Evolutionary conservation across 35 echinoderm and acorn worm genomes (phyloP), one percentile per base, ranked within the genome.

Genomic region (Heliocidaris erythrogramma): DNA sequence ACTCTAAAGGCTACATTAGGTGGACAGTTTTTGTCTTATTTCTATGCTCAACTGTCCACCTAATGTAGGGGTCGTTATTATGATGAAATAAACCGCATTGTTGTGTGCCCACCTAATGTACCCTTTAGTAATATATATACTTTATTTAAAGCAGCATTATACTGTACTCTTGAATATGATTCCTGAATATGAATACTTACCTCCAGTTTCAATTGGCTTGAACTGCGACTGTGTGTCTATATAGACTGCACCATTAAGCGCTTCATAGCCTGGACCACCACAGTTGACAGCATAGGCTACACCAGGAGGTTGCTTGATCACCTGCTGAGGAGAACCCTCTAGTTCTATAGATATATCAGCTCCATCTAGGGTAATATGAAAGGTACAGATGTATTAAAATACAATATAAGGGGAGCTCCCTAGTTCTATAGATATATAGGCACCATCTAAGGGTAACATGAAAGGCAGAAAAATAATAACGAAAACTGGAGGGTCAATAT

Each of bases 281-380:
- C 90, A 87, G 92, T 98, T 98, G 50, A 98, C 49, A 17, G 97
- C 97, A 94, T 95, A 97, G 10, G 92, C 90, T 9, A 98, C 97
- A 8, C 97, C 97, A 29, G 95, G 85, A 13, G 97, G 97, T 86
- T 98, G 96, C 31, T 88, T 94, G 53, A 96, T 85, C 30, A 96
- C 89, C 10, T 86, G 59, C 48, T 89, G 59, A 31, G 97, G 97
- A n/a, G 97, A 98, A 88, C 96, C 97, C n/a, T 59, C 90, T 13
- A 98, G 92, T 85, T 98, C 97, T 31, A 97, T 78, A 48, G 91
- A 93, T n/a, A 96, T 94, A 5, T 96, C 90, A 85, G 85, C 53
- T 65, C 90, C 85, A 94, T 98, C 97, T 98, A 85, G 61, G 52
- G 71, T 30, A 42, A 78, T 2, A 78, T 18, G 6, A 78, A 4